Base-by-base conservation (phyloP, 1,140 invertebrate genomes). In the Caenorhabditis latens region DNA sequence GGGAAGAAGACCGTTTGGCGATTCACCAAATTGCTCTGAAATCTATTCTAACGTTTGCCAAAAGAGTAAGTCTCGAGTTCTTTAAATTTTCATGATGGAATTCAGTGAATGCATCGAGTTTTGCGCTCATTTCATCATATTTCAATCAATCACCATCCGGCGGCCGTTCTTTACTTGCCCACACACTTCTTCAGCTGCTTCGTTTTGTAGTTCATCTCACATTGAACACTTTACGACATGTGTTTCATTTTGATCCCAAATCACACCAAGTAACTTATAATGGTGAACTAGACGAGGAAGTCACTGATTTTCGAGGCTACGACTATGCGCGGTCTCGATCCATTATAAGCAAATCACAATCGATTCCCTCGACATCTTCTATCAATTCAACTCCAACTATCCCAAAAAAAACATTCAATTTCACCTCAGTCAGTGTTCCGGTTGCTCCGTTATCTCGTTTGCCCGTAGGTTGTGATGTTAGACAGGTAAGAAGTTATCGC, bases 181-280 rank as follows among this genome's bases (percentile, higher is more conserved):
- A 71, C 11, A 46, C 16, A 19, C 16, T 43, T 5, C 40, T 16
- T 19, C 65, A 71, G 46, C 11, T 71, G 4, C 21, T 43, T 14
- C 65, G 13, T 19, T 71, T 71, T n/a, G 14, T 46, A 4, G 21
- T 71, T 43, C 8, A 21, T 4, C n/a, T 71, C 42, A 5, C 42
- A 16, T 46, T 71, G 14, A 71, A 24, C 21, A 71, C 65, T 46
- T 43, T 71, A 43, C 40, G 65, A 19, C 65, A 71, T 71, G 65
- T 46, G 13, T 43, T 71, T 19, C 40, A 24, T 7, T 43, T 71
- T n/a, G 16, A 71, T 46, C 11, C 13, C 6, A 11, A 46, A 71
- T 3, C 32, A 11, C 46, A 43, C 40, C 2, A 0, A 14, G 14
- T 71, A 4, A 40, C 14, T 5, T 71, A 19, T n/a, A 42, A 71